Conservation (phyloP, 2,113 vertebrate genomes). For the Chascanopsetta lugubris region DNA sequence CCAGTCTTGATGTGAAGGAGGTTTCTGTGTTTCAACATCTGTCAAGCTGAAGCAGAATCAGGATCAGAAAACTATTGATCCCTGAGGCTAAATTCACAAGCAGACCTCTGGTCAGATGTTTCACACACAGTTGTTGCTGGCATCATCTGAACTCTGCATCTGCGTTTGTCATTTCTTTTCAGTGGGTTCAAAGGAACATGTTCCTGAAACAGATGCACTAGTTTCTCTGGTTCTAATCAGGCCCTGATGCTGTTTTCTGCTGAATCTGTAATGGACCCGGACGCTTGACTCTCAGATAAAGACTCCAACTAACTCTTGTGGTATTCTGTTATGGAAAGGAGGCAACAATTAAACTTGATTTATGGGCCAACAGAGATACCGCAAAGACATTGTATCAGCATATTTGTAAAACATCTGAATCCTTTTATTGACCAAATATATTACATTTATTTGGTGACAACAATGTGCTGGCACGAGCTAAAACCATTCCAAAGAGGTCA, state of each 20-base stretch:
- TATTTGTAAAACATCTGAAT: constrained; percentile 52
- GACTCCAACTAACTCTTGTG: constrained; percentile 42
- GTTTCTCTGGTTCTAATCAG: constrained; percentile 40
- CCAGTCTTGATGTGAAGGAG: too few species aligned
- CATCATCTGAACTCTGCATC: constrained; percentile 6
- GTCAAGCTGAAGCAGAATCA: too few species aligned
- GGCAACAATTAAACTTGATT: constrained; percentile 40
- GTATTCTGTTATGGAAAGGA: constrained; percentile 34
- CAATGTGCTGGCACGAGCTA: constrained; percentile 14
- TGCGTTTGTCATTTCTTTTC: constrained; percentile 18
- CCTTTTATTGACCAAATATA: constrained; percentile 43
- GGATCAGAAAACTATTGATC: neutral
- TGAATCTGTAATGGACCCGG: constrained; percentile 27
- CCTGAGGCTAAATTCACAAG: constrained; percentile 24
- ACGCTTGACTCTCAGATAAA: constrained; percentile 14
- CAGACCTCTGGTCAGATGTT: neutral
- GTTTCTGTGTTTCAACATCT: too few species aligned
- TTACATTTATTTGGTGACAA: constrained; percentile 32
- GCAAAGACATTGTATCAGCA: constrained; percentile 12
- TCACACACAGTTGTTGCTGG: neutral
- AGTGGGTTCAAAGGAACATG: constrained; percentile 30
- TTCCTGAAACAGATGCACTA: constrained; percentile 42
- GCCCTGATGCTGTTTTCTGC: constrained; percentile 44
- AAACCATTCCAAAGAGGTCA: constrained; percentile 21
- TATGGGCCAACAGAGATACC: constrained; percentile 26